Evolutionary conservation across 2,888 invertebrate genomes (phyloP), one percentile per base, ranked within the genome.

Genomic region (Troglohyphantes excavatus): DNA sequence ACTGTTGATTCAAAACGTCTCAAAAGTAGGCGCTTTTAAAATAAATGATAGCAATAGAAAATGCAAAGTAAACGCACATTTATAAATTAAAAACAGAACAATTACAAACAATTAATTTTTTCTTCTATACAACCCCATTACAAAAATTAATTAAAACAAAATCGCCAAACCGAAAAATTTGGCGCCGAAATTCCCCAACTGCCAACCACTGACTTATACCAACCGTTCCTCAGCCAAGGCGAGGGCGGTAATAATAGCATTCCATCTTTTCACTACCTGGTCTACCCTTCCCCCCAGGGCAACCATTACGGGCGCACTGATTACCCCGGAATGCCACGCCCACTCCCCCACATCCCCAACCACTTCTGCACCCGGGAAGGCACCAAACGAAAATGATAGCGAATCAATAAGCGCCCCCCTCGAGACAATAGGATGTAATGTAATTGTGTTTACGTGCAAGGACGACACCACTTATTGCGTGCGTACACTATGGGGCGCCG

Each of bases 221-320:
- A 11, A 39, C 39, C 39, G 39, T 11, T 53, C 33, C 33, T 3
- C 3, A 33, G 33, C 53, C n/a, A 27, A 23, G 67, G 67, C 19
- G 46, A 27, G 63, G 83, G 39, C 46, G 83, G 75, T 61, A 72
- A 59, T 85, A 85, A 68, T 67, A 67, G 23, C 70, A 76, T 70
- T 86, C 78, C 70, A 86, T 86, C 76, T 61, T 43, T 86, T 26
- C 79, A 67, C 67, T 81, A 81, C 70, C 70, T 72, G 39, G 23
- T 67, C 46, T 67, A 13, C 43, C 27, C 73, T 53, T 33, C 17
- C 46, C 26, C 59, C 39, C 46, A 33, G 70, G 17, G 21, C 61
- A 43, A 70, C 72, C 78, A 86, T 86, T 78, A 86, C 43, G 78
- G 59, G 63, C 53, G n/a, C 68, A 78, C 86, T 86, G 86, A 86